These are phyloP conservation scores for Heliconius ismenius DNA, from an alignment of 2,888 invertebrate species.

Conservation along the genomic window DNA sequence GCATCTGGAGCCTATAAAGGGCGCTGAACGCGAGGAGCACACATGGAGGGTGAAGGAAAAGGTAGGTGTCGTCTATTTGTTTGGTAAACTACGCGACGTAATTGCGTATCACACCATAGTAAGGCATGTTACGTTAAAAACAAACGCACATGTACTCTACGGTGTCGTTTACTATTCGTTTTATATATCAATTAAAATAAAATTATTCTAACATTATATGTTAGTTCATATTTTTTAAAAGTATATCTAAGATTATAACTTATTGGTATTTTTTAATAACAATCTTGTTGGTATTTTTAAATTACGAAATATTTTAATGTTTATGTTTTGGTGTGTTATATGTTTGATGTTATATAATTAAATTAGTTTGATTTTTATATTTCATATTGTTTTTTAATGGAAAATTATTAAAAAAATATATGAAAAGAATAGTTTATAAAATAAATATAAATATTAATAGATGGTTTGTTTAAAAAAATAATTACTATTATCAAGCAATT, in stretches of 20 bases:
- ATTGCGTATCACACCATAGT: constrained; percentile 55
- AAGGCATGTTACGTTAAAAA: constrained; percentile 56
- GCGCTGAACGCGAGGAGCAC: constrained; percentile 86
- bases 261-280: not conserved
- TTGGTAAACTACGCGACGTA: constrained; percentile 46
- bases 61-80: constrained; percentile 69
- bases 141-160: constrained; percentile 70
- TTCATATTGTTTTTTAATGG: not conserved
- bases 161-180: constrained; percentile 8
- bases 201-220: not conserved
- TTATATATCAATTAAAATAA: constrained; percentile 4
- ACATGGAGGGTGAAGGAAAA: constrained; percentile 97
- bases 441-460: not conserved
- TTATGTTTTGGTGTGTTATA: constrained; percentile 15
- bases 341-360: not conserved
- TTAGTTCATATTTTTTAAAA: not conserved
- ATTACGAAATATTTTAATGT: constrained; percentile 1
- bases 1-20: constrained; percentile 74
- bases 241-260: not conserved
- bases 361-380: not conserved
- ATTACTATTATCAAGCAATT: not conserved
- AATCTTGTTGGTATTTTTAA: constrained; percentile 6
- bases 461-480: not conserved
- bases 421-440: not conserved
- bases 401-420: not conserved